Evolutionary conservation across 2,797 vertebrate genomes (phyloP), one percentile per base, ranked within the genome.

Genomic region (Rhinophrynus dorsalis): DNA sequence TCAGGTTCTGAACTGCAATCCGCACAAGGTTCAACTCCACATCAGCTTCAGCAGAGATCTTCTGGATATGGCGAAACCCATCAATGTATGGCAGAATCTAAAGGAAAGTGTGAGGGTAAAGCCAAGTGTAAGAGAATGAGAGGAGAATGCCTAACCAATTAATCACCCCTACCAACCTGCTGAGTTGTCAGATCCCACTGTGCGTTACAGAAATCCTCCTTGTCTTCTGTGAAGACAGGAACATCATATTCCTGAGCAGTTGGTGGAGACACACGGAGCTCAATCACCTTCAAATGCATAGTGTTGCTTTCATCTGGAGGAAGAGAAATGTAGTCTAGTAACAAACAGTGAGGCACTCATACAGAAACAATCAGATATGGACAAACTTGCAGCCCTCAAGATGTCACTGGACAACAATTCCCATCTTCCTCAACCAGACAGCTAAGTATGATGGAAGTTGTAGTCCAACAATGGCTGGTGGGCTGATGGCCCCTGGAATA

Each of bases 151-250:
- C 29, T 5, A 30, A 10, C 10, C 29, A 30, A 5, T 5, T 5
- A 30, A 5, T 30, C 13, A 35, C 32, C 32, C 32, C 6, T 33
- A 51, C 29, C 42, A 38, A 96, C 97, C 94, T 99, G 97, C 72
- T 99, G 97, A 0, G 97, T 99, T 58, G 97, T 99, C 77, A 99
- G 93, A 80, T 99, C 97, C 97, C 97, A 99, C 73, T 99, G 97
- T 27, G 94, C 93, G 81, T 93, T 96, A 78, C 92, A 91, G 57
- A 96, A 98, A 60, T 96, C 90, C 0, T 98, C 97, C 83, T 98
- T 98, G 80, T 94, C 93, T 72, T 98, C 91, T 12, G 93, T 94
- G 77, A 99, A 99, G 47, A 99, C 96, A 0, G 97, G 97, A 15
- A 99, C 97, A 0, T 99, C 97, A 0, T 98, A 99, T 68, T 99